Evolutionary conservation across 2,888 invertebrate genomes (phyloP).

Genomic region (Eilema caniola): DNA sequence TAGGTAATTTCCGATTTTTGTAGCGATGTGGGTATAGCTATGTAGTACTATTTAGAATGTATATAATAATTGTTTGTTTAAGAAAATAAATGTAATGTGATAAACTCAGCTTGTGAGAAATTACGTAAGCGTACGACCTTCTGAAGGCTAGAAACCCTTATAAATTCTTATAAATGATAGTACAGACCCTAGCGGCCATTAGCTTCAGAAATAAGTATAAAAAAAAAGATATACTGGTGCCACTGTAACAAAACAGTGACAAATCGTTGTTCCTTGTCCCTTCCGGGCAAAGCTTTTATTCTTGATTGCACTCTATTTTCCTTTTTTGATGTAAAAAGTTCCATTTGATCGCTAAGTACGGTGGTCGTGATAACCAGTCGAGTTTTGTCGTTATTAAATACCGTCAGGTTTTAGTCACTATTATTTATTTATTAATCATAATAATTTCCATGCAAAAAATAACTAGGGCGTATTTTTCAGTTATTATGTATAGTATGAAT

Average conservation of each 20-base stretch:
- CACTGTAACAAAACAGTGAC: constrained; percentile 60
- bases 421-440: too few relatives aligned
- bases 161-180: constrained; percentile 58
- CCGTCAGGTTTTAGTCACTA: background rate
- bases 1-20: background rate
- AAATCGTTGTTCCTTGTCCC: constrained; percentile 58
- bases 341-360: background rate
- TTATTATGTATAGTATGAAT: too few relatives aligned
- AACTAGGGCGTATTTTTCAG: too few relatives aligned
- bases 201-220: constrained; percentile 54
- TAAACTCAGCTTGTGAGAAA: background rate
- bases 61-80: background rate
- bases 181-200: constrained; percentile 49
- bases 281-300: constrained; percentile 53
- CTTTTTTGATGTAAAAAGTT: constrained; percentile 39
- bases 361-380: background rate
- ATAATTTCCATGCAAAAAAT: too few relatives aligned
- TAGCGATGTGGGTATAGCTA: background rate
- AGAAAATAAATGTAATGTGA: background rate
- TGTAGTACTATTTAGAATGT: background rate
- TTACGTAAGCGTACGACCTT: constrained; percentile 11
- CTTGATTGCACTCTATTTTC: constrained; percentile 60
- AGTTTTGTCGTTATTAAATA: background rate
- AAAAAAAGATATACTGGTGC: constrained; percentile 52
- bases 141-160: constrained; percentile 31